Evolutionary conservation across 1,140 invertebrate species (phyloP), one percentile per base, ranked within the genome.

Genomic region (Lepidotrigona ventralis): DNA sequence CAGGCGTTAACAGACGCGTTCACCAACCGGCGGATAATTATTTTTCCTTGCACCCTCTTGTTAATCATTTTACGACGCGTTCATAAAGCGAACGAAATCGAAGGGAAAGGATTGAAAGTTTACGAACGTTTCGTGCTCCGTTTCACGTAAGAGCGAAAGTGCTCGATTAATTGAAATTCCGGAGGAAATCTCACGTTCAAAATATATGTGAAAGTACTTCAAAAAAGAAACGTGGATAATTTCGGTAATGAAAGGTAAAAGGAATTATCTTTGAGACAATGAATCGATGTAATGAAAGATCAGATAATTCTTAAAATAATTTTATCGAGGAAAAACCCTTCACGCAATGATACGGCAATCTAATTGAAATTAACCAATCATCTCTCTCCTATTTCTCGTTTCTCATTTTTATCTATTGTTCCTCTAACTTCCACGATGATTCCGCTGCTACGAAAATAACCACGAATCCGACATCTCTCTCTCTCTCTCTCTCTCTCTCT

Each of bases 31-130:
- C 56, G 64, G 71, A 88, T 88, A 88, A 88, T 88, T 88, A 88
- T 88, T 88, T 88, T 88, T 88, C 86, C 87, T 46, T 71, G 78
- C 76, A n/a, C 71, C 73, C 58, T 64, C 46, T 23, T 64, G 80
- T 88, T 88, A 88, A 88, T 88, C 88, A 85, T 82, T 80, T 85
- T 80, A 88, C 77, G 60, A 64, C 79, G 56, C 26, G 63, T 69
- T 83, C 66, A 21, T 87, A 86, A 83, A 81, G 33, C 73, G 56
- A 39, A 72, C 66, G 15, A 68, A 60, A 15, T 9, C 70, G 33
- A 53, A 46, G 4, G 21, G 26, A 17, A 72, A 81, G 77, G 58
- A 68, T 60, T 17, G 64, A 19, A 53, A 70, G 53, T 26, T 5
- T 51, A 19, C 51, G 70, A 53, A 78, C 17, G 23, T 26, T 17